Base-by-base conservation (phyloP, 2,113 vertebrate genomes). In the Cisticola juncidis region DNA sequence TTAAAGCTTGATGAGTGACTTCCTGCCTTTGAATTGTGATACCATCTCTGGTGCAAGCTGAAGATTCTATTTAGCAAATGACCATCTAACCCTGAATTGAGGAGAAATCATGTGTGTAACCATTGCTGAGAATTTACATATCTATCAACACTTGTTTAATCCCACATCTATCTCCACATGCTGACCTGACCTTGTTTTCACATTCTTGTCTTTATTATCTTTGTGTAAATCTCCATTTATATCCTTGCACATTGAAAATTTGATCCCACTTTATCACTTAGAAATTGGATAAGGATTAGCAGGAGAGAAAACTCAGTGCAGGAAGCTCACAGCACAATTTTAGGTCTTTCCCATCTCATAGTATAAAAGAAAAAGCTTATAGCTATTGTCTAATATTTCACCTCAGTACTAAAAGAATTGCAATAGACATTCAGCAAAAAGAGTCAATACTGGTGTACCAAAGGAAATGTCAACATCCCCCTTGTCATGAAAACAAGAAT, bases 1-100 rank as follows among this genome's bases (percentile, higher is more conserved):
- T 45, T 50, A 45, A 77, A 58, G 5, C 23, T 50, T 40, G 13
- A 35, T 54, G 12, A 61, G 9, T 0, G 0, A 36, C 25, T 74
- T 91, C 25, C 14, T 77, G n/a, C 14, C 7, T 61, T 86, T 53
- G 28, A 77, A 65, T 61, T 69, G n/a, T 57, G 29, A 36, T 58
- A 24, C 8, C 31, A 15, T 18, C 35, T 79, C 65, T 66, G 31
- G 6, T 77, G 17, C 31, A 77, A 88, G 42, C 8, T 15, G 31
- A 23, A 66, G 50, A 44, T 8, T 36, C 47, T 5, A 47, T 87
- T 74, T 79, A 81, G 12, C 15, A 85, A 85, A 71, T 0, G 1
- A 20, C 10, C 36, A 36, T 9, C 8, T 24, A 40, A 20, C 9
- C 60, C 76, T 50, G 60, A 81, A 58, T 70, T 87, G 36, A 78